Base-by-base conservation (phyloP, 2,888 invertebrate genomes). In the Epirrita christyi region DNA sequence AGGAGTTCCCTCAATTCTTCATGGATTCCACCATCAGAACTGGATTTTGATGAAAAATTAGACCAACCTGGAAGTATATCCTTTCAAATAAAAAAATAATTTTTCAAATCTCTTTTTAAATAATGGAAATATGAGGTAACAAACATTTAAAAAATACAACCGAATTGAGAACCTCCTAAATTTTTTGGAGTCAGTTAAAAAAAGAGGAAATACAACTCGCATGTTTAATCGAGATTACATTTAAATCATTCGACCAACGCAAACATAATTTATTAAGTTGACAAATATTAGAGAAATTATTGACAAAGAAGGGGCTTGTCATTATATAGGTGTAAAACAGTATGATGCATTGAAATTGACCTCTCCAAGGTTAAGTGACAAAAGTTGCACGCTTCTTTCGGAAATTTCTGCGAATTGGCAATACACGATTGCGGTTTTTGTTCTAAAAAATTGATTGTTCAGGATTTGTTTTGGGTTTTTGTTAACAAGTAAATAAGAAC, bases 361-460 rank as follows among this genome's bases (percentile, higher is more conserved):
- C 36, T 6, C 5, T 36, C 36, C 36, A 36, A 36, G 4, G 11
- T 11, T 36, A 36, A 5, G 11, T 36, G 11, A 36, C 9, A n/a
- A n/a, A n/a, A n/a, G 9, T 9, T 32, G 29, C 29, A 28, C 0
- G 13, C 29, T 8, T 8, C 6, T 2, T 7, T 29, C 21, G 10
- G n/a, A n/a, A n/a, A n/a, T n/a, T n/a, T n/a, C n/a, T 46, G 53
- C 34, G 27, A 53, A 37, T 42, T 47, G 28, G 21, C 8, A 10
- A 28, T 10, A 28, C 54, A 54, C 54, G 54, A 28, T 41, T 36
- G 0, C 43, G 29, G 14, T 21, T 32, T 32, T 5, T 32, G 32
- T 32, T 37, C 21, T 38, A 14, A 21, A 21, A 3, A 21, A 47
- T 11, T 27, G 27, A 37, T 47, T 27, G 13, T 47, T 37, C 27